phyloP scores from a whole-genome alignment of 2,888 invertebrate genomes.

The Sarcophaga variegata region DNA sequence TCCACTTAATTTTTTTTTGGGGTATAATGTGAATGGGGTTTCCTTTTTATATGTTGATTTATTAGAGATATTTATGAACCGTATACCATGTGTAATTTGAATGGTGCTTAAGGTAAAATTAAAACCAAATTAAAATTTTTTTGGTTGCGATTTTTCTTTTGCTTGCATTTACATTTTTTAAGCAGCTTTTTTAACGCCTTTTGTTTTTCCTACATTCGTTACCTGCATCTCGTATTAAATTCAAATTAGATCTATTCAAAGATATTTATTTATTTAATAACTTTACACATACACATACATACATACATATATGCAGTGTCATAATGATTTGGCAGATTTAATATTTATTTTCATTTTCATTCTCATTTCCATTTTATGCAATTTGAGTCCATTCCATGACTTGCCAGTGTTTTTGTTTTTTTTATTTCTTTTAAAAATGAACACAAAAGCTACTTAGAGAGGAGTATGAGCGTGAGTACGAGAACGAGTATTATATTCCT shows the following conservation, averaged over 20 bases:
- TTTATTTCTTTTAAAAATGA: neutral
- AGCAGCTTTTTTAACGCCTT: constrained; percentile 30
- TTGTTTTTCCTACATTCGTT: neutral
- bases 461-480: neutral
- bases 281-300: neutral
- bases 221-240: constrained; percentile 21
- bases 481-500: neutral
- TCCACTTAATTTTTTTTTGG: neutral
- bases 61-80: neutral
- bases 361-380: constrained; percentile 26
- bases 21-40: constrained; percentile 7
- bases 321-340: constrained; percentile 47
- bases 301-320: constrained; percentile 20
- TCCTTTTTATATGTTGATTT: neutral
- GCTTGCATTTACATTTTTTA: constrained; percentile 23
- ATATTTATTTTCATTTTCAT: neutral
- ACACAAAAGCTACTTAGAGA: neutral
- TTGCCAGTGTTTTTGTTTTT: neutral
- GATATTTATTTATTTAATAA: neutral
- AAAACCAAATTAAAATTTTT: neutral
- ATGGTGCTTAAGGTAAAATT: neutral
- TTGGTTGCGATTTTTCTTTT: constrained; percentile 8
- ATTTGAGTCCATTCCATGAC: constrained; percentile 39
- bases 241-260: constrained; percentile 34
- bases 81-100: constrained; percentile 16